Evolutionary conservation across 2,113 vertebrate genomes (phyloP), one percentile per base, ranked within the genome.

Genomic region (Macaca nemestrina): DNA sequence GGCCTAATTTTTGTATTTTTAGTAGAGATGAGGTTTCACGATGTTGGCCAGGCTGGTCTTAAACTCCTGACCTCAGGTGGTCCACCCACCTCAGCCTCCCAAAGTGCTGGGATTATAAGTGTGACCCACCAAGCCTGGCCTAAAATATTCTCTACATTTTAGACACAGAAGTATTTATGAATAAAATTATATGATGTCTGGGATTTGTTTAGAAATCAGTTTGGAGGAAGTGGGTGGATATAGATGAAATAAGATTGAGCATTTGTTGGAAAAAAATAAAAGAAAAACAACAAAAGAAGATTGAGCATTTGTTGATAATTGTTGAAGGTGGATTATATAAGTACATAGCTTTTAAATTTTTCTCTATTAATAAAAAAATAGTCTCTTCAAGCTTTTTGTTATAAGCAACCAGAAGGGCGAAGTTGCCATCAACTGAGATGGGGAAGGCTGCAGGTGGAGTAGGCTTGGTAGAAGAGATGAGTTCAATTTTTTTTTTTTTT

Each of bases 131-230:
- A 5, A 64, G 61, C 12, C 61, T 64, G 61, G 61, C 27, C 61
- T 79, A 85, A 93, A 84, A 70, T 17, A 68, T 35, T 68, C 14
- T 35, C 13, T 70, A 2, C 72, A 64, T 73, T 70, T 90, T 64
- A 83, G 32, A 80, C 9, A 73, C 14, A 80, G 8, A 89, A 83
- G 27, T 89, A 50, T 89, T 83, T 93, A 40, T 52, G 40, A 43
- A 59, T 68, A 61, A 78, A 88, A 83, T 68, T 45, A 45, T 48
- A 22, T 76, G 59, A 57, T 89, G n/a, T 50, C 40, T 84, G 27
- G 59, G 50, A 78, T 93, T 93, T 89, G 30, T 78, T 88, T 93
- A 88, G 18, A 83, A 67, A 83, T 78, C 40, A 96, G 22, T 89
- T 89, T 50, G 1, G 4, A 3, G 23, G 43, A 78, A 89, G 14